Base-by-base conservation (phyloP, 2,113 vertebrate species). In the Ceyx cyanopectus region DNA sequence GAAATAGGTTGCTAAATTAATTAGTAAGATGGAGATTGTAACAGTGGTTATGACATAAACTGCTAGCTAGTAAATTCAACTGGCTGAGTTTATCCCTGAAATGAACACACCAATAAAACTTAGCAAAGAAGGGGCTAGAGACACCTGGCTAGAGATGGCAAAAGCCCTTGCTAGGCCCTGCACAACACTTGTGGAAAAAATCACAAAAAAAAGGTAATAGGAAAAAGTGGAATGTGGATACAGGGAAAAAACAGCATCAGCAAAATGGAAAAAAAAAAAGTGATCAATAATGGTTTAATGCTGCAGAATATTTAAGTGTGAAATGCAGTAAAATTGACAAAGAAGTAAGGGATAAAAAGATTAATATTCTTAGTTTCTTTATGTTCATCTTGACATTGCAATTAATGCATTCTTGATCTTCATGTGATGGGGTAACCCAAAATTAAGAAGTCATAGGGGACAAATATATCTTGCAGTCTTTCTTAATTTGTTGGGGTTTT, bases 81-180 rank as follows among this genome's bases (percentile, higher is more conserved):
- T 63, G 67, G 26, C 22, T 85, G 5, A 81, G n/a, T 10, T 40
- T 58, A 18, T 63, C 69, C 21, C 20, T 89, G 56, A 70, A 80
- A 69, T 2, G 4, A 61, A 18, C 12, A 21, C 11, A 37, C 14
- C 10, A 51, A 12, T 58, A 66, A 61, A 81, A 69, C 12, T 34
- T 30, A 18, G 58, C 0, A 1, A 58, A 43, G 29, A 84, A 51
- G 9, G 1, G 1, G n/a, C 22, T 65, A 43, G 50, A 81, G 19
- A n/a, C 1, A 30, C 11, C 3, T 22, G 9, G 24, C 6, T 87
- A 30, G 1, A 61, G 54, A 23, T 50, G 23, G 24, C 29, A 81
- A 63, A 94, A 83, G 4, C 48, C 57, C 3, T 40, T 37, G 41
- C n/a, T 57, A 18, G 15, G 5, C 61, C 17, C 23, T 60, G 19